Conservation (phyloP, 1,140 invertebrate genomes). For the Caenorhabditis brenneri region DNA sequence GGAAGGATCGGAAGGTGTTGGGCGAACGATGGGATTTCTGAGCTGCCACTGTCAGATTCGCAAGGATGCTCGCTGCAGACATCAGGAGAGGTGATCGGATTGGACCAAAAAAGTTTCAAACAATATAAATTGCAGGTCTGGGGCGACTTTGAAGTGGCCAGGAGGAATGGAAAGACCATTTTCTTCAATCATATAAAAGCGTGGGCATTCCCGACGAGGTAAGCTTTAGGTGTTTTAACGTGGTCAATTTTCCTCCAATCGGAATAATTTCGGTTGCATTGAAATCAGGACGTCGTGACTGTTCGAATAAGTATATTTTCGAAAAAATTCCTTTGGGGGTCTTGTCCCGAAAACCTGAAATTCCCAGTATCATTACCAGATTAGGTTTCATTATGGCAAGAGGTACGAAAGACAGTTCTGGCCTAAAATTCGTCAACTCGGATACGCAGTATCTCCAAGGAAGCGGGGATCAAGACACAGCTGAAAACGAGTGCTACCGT, state of each 20-base stretch:
- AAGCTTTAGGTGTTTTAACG: background rate
- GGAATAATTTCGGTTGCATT: too few species aligned
- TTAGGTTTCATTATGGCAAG: too few species aligned
- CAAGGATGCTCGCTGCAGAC: conserved; percentile 65
- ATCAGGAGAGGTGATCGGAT: background rate
- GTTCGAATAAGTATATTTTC: too few species aligned
- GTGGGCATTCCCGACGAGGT: conserved; percentile 71
- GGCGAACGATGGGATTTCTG: conserved; percentile 66
- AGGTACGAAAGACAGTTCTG: too few species aligned
- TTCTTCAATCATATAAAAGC: conserved; percentile 70
- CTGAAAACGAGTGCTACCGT: too few species aligned
- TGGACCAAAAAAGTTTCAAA: background rate
- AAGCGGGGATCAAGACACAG: too few species aligned
- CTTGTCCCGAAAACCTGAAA: too few species aligned
- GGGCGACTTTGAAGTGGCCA: conserved; percentile 63
- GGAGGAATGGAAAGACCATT: conserved; percentile 57
- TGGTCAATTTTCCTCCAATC: background rate
- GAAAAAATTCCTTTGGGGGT: too few species aligned
- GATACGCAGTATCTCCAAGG: too few species aligned
- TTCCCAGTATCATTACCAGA: too few species aligned
- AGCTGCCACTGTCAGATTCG: conserved; percentile 66
- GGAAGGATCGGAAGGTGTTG: conserved; percentile 69
- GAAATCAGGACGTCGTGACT: too few species aligned
- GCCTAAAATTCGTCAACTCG: too few species aligned
- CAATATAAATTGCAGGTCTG: conserved; percentile 59